Evolutionary conservation across 2,797 vertebrate genomes (phyloP).

Genomic region (Apodemus agrarius): DNA sequence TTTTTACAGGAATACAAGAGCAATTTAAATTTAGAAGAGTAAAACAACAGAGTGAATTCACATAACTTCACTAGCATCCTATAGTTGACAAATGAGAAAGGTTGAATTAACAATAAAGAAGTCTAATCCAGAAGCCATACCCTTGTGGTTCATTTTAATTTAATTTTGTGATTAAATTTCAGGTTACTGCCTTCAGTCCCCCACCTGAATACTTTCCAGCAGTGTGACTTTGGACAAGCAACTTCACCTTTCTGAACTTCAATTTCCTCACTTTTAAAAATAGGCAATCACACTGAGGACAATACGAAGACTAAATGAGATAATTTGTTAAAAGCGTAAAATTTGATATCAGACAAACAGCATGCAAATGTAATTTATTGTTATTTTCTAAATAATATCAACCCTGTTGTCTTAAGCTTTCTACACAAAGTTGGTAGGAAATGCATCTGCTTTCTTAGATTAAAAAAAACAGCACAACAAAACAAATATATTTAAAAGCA

Average conservation of each 20-base stretch:
- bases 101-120: not conserved
- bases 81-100: not conserved
- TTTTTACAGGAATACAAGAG: not conserved
- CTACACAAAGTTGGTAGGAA: not conserved
- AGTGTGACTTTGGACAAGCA: not conserved
- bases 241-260: not conserved
- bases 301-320: not conserved
- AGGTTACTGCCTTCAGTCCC: not conserved
- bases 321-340: not conserved
- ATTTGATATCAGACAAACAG: not conserved
- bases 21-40: not conserved
- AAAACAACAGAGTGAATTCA: constrained; percentile 18
- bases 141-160: not conserved
- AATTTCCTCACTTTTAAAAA: constrained; percentile 16
- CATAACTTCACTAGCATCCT: not conserved
- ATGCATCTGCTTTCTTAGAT: not conserved
- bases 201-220: not conserved
- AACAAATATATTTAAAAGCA: not conserved
- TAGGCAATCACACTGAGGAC: not conserved
- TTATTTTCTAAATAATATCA: not conserved
- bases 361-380: not conserved
- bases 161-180: constrained; percentile 42
- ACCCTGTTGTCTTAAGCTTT: not conserved
- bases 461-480: not conserved
- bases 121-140: not conserved